Evolutionary conservation across 2,797 vertebrate genomes (phyloP).

Genomic region (Propithecus perrieri): DNA sequence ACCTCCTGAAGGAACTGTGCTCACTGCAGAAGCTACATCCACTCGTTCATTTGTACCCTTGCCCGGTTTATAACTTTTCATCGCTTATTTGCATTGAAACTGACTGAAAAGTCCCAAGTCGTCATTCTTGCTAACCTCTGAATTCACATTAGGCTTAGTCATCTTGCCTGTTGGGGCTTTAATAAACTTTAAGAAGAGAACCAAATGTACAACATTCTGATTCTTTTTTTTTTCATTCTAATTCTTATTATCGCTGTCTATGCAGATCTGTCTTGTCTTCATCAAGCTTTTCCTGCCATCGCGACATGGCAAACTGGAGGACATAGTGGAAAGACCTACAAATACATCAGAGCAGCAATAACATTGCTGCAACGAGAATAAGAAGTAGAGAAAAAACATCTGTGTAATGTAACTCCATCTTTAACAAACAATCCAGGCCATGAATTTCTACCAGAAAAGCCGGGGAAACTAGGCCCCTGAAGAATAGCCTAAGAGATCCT

Average conservation of each 20-base stretch:
- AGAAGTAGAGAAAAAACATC: neutral
- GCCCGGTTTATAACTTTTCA: neutral
- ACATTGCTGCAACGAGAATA: neutral
- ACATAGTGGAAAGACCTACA: fast-evolving
- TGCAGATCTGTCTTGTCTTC: fast-evolving
- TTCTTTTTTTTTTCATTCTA: too few species aligned
- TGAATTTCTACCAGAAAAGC: neutral
- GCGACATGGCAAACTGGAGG: neutral
- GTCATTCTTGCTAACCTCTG: neutral
- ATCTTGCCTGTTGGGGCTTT: neutral
- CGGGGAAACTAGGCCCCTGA: neutral
- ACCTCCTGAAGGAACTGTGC: neutral
- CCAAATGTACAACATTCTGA: neutral
- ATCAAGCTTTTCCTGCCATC: too few species aligned
- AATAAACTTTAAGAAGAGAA: neutral
- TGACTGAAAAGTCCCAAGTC: neutral
- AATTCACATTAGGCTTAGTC: neutral
- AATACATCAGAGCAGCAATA: neutral
- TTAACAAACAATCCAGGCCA: neutral
- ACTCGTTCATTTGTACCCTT: neutral
- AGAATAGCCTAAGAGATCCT: neutral
- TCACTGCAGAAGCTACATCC: neutral
- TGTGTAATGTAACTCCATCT: neutral
- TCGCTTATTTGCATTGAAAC: neutral
- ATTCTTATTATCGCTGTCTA: neutral